A percentile compares a stretch with the other conserved stretches of the same genome.
phyloP scores from a whole-genome alignment of 2,797 vertebrate genomes.

The Catostomus latipinnis region DNA sequence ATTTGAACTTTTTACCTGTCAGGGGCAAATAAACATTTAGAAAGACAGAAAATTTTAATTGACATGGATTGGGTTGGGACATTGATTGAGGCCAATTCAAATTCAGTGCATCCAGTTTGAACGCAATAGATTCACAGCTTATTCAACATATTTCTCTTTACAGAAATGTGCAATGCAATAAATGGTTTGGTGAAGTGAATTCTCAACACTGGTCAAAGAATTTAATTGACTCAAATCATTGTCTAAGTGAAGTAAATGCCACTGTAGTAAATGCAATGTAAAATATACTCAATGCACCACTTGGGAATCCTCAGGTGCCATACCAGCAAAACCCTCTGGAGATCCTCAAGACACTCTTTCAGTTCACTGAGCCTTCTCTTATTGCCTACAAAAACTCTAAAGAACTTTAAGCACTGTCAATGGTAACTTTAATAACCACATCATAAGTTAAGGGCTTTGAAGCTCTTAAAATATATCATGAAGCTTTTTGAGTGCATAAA shows the following conservation, averaged over 20 bases:
- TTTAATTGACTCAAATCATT: not conserved
- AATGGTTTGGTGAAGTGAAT: not conserved
- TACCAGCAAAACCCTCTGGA: too few relatives aligned
- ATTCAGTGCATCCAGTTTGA: not conserved
- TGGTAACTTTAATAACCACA: too few relatives aligned
- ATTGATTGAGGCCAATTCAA: not conserved
- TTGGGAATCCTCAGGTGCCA: too few relatives aligned
- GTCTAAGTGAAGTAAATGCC: not conserved
- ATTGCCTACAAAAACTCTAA: too few relatives aligned
- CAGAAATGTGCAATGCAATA: not conserved
- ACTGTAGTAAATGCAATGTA: too few relatives aligned
- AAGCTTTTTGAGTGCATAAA: too few relatives aligned
- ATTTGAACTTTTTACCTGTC: slow-evolving; percentile 87
- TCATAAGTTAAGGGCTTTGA: too few relatives aligned
- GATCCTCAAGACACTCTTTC: too few relatives aligned
- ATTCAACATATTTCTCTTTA: not conserved
- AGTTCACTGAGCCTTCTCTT: too few relatives aligned
- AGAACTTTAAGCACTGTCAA: too few relatives aligned
- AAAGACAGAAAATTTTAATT: not conserved
- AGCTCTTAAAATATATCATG: too few relatives aligned
- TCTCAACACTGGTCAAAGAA: not conserved
- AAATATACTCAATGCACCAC: too few relatives aligned
- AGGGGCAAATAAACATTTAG: slow-evolving; percentile 67
- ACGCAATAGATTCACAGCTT: not conserved
- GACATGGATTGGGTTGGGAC: not conserved